These are phyloP conservation scores for Eriocheir sinensis DNA, from an alignment of 1,140 invertebrate species.

Conservation along the genomic window DNA sequence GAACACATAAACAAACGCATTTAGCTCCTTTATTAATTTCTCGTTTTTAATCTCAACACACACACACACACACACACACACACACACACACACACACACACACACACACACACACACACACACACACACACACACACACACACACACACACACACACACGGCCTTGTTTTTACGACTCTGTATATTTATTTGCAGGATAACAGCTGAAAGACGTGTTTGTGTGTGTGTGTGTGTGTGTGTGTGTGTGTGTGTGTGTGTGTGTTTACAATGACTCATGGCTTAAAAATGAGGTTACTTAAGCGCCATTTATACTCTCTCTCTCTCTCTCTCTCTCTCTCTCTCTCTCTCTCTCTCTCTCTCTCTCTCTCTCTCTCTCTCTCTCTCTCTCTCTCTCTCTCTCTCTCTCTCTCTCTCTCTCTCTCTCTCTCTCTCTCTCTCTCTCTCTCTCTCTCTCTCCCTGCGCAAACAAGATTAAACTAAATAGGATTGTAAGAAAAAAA, in stretches of 20 bases:
- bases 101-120: conserved; percentile 8
- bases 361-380: not conserved
- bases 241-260: not conserved
- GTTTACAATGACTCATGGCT: not conserved
- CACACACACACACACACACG: conserved; percentile 47
- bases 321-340: not conserved
- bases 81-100: conserved; percentile 50
- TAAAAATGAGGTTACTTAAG: not conserved
- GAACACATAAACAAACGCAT: not conserved
- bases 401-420: not conserved
- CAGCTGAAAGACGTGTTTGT: not conserved
- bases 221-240: not conserved
- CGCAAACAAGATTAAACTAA: no score
- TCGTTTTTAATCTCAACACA: no score
- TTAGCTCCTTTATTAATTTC: no score
- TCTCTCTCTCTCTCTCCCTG: not conserved
- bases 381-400: not conserved
- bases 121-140: conserved; percentile 50
- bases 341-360: not conserved
- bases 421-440: not conserved
- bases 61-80: conserved; percentile 35
- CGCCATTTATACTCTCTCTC: not conserved
- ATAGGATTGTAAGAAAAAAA: no score
- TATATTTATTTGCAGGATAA: not conserved
- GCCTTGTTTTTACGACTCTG: not conserved